A percentile compares a stretch with the other conserved stretches of the same genome.
Evolutionary conservation across 2,888 invertebrate genomes (phyloP).

Genomic region (Meganola albula): DNA sequence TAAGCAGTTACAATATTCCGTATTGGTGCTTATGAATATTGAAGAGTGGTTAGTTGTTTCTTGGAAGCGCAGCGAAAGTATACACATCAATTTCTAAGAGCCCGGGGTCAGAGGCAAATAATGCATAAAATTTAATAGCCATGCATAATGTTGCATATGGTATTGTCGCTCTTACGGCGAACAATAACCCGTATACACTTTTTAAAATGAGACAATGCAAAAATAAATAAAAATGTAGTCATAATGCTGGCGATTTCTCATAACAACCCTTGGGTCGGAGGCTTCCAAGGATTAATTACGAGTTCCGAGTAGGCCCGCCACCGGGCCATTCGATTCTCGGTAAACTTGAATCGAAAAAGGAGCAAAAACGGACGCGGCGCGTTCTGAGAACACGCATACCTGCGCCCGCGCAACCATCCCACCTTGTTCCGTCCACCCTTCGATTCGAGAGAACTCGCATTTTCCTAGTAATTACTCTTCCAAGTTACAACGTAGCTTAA

Average conservation of each 20-base stretch:
- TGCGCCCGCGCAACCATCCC: slow-evolving; percentile 62
- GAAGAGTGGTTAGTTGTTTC: too few relatives aligned
- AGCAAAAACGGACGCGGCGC: slow-evolving; percentile 68
- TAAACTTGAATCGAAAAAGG: slow-evolving; percentile 76
- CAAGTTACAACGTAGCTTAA: slow-evolving; percentile 23
- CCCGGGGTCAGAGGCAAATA: slow-evolving; percentile 49
- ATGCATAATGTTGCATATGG: slow-evolving; percentile 29
- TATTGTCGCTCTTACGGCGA: slow-evolving; percentile 48
- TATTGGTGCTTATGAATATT: too few relatives aligned
- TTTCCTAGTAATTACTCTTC: slow-evolving; percentile 51
- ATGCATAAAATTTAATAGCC: slow-evolving; percentile 44
- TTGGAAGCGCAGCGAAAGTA: slow-evolving; percentile 34
- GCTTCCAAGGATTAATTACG: slow-evolving; percentile 77
- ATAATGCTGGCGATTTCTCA: slow-evolving; percentile 69
- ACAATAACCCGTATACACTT: slow-evolving; percentile 59
- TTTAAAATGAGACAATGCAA: slow-evolving; percentile 64
- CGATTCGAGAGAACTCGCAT: slow-evolving; percentile 54
- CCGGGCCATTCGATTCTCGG: slow-evolving; percentile 73
- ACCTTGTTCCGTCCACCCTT: slow-evolving; percentile 51
- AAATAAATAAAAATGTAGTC: slow-evolving; percentile 53
- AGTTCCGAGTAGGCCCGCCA: slow-evolving; percentile 75
- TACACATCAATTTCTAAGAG: slow-evolving; percentile 34
- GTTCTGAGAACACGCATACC: slow-evolving; percentile 74
- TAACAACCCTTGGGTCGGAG: slow-evolving; percentile 72
- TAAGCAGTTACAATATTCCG: too few relatives aligned